Evolutionary conservation across 2,888 invertebrate species (phyloP).

Genomic region (Lottia gigantea): DNA sequence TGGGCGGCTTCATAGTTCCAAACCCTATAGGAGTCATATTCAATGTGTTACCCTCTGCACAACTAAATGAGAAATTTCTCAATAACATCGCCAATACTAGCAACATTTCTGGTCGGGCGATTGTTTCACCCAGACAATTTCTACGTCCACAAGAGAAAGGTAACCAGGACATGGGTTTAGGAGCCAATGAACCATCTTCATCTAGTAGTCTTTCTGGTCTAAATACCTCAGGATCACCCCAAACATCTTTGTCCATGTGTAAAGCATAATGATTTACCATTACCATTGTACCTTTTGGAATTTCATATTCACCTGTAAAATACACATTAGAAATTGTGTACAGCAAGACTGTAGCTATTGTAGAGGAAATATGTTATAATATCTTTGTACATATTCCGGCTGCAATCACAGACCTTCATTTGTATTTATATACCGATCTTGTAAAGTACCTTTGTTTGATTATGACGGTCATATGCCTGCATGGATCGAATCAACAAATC

Average conservation of each 20-base stretch:
- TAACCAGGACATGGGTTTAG: constrained; percentile 48
- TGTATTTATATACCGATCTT: no score
- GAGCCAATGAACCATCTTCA: constrained; percentile 42
- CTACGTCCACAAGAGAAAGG: constrained; percentile 51
- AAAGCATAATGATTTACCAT: constrained; percentile 47
- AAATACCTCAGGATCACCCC: constrained; percentile 47
- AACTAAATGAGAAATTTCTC: constrained; percentile 23
- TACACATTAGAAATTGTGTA: neutral
- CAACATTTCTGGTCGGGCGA: constrained; percentile 31
- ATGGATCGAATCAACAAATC: no score
- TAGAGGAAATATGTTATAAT: no score
- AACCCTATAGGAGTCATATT: neutral
- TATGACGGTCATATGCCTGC: no score
- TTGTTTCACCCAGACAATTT: constrained; percentile 28
- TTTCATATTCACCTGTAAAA: constrained; percentile 39
- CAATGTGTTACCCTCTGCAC: neutral
- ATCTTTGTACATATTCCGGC: no score
- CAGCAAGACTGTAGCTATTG: no score
- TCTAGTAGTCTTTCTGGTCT: constrained; percentile 50
- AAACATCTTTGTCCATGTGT: constrained; percentile 45
- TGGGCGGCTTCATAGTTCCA: neutral
- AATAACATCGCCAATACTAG: constrained; percentile 23
- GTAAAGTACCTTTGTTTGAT: no score
- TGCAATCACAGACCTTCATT: no score
- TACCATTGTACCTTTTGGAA: constrained; percentile 47